A percentile compares a stretch with the other conserved stretches of the same genome.
Evolutionary conservation across 2,797 vertebrate genomes (phyloP).

Genomic region (Aldrovandia affinis): DNA sequence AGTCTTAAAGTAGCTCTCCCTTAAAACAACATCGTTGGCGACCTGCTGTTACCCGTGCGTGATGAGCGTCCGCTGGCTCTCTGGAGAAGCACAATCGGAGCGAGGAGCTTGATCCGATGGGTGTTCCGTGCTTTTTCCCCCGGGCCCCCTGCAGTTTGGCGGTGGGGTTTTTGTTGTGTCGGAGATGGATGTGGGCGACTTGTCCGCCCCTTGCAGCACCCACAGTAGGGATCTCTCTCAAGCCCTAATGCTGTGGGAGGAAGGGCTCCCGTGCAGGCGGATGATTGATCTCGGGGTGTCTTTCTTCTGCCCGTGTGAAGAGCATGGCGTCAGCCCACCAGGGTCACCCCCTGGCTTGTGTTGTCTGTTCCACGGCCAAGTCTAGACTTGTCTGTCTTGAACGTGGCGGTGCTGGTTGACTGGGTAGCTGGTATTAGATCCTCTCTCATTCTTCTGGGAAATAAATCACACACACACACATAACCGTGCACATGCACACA

Average conservation of each 20-base stretch:
- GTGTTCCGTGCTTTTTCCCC: not conserved
- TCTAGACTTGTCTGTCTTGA: constrained; percentile 40
- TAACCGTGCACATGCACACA: not conserved
- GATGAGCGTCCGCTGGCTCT: not conserved
- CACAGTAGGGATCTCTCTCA: constrained; percentile 13
- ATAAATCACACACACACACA: constrained; percentile 9
- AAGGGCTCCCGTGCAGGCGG: constrained; percentile 11
- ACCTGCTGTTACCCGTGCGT: not conserved
- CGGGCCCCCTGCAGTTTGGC: too few relatives aligned
- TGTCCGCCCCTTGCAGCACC: constrained; percentile 21
- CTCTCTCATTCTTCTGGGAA: constrained; percentile 13
- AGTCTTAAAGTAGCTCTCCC: constrained; percentile 1
- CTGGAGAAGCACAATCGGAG: not conserved
- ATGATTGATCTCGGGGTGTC: constrained; percentile 36
- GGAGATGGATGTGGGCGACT: constrained; percentile 6
- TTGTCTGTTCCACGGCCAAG: constrained; percentile 30
- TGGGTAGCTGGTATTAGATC: constrained; percentile 36
- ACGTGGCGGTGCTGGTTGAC: constrained; percentile 32
- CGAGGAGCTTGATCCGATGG: not conserved
- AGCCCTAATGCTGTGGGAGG: constrained; percentile 17
- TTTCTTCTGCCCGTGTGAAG: constrained; percentile 40
- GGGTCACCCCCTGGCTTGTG: constrained; percentile 30
- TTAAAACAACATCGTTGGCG: constrained; percentile 2
- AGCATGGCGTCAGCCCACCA: constrained; percentile 15
- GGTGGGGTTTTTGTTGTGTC: not conserved